Evolutionary conservation across 2,888 invertebrate genomes (phyloP).

Genomic region (Empis livida): DNA sequence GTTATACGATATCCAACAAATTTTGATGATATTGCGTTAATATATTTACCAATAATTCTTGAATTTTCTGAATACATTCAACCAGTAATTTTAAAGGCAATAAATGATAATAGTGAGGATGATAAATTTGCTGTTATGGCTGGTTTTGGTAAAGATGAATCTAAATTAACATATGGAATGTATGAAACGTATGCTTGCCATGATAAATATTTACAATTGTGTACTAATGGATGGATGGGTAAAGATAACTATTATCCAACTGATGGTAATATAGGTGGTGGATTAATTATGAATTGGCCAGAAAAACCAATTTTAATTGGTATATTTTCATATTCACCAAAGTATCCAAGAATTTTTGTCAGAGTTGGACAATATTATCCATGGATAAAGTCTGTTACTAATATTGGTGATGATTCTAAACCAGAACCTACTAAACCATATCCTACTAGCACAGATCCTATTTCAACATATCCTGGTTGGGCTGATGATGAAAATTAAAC

Average conservation of each 20-base stretch:
- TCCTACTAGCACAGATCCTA: no score
- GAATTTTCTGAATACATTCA: no score
- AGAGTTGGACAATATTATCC: no score
- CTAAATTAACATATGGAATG: slow-evolving; percentile 11
- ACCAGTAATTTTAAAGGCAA: no score
- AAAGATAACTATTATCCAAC: slow-evolving; percentile 11
- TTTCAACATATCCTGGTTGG: no score
- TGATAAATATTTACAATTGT: slow-evolving; percentile 9
- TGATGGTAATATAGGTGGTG: slow-evolving; percentile 12
- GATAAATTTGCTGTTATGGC: slow-evolving; percentile 12
- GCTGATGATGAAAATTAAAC: no score
- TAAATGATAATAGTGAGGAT: not conserved
- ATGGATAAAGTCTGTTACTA: no score
- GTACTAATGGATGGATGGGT: slow-evolving; percentile 11
- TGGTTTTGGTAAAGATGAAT: slow-evolving; percentile 8
- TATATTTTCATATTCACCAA: slow-evolving; percentile 8
- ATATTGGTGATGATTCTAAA: no score
- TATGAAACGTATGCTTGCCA: slow-evolving; percentile 1
- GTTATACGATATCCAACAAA: slow-evolving; percentile 5
- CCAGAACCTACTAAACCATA: no score
- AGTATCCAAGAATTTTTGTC: no score
- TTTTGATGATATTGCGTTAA: slow-evolving; percentile 11
- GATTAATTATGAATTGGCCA: slow-evolving; percentile 14
- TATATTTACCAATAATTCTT: slow-evolving; percentile 9
- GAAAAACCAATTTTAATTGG: slow-evolving; percentile 11